Percentiles rank a stretch among this genome's conserved stretches.
Evolutionary conservation across 2,888 invertebrate species (phyloP).

Genomic region (Leptogaster cylindrica): DNA sequence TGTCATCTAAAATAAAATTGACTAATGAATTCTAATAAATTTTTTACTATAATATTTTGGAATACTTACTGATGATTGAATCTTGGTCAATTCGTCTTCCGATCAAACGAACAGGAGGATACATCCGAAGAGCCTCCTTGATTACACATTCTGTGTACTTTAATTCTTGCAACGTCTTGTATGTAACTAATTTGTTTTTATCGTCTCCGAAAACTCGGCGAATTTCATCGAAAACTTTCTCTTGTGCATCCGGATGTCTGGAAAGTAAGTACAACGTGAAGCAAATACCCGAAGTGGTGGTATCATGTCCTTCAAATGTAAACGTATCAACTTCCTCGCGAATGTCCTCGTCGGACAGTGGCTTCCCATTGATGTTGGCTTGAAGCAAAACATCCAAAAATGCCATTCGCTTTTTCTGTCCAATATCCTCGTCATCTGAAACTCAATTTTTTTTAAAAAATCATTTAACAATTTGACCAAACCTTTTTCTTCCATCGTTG

Average conservation of each 20-base stretch:
- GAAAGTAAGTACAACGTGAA: slow-evolving; percentile 54
- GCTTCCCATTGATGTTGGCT: slow-evolving; percentile 65
- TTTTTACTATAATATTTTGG: not conserved
- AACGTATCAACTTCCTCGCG: slow-evolving; percentile 75
- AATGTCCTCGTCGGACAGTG: slow-evolving; percentile 66
- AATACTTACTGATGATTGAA: slow-evolving; percentile 64
- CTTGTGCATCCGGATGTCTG: slow-evolving; percentile 54
- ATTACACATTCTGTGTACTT: slow-evolving; percentile 68
- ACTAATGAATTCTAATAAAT: slow-evolving; percentile 52
- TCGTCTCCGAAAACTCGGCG: slow-evolving; percentile 51
- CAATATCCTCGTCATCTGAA: slow-evolving; percentile 54
- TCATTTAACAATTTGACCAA: not conserved
- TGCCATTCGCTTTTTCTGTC: slow-evolving; percentile 67
- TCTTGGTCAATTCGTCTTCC: slow-evolving; percentile 65
- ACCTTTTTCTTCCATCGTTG: not conserved
- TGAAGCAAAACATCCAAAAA: slow-evolving; percentile 71
- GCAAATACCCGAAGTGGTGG: slow-evolving; percentile 55
- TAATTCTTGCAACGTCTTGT: slow-evolving; percentile 52
- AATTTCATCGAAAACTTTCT: slow-evolving; percentile 54
- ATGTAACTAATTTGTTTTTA: slow-evolving; percentile 46
- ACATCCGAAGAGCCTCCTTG: slow-evolving; percentile 70
- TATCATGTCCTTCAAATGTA: slow-evolving; percentile 68
- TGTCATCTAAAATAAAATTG: slow-evolving; percentile 50
- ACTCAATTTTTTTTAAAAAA: not conserved
- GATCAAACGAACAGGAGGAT: slow-evolving; percentile 71